These are phyloP conservation scores for Timema cristinae DNA, from an alignment of 2,888 invertebrate genomes.

Conservation along the genomic window DNA sequence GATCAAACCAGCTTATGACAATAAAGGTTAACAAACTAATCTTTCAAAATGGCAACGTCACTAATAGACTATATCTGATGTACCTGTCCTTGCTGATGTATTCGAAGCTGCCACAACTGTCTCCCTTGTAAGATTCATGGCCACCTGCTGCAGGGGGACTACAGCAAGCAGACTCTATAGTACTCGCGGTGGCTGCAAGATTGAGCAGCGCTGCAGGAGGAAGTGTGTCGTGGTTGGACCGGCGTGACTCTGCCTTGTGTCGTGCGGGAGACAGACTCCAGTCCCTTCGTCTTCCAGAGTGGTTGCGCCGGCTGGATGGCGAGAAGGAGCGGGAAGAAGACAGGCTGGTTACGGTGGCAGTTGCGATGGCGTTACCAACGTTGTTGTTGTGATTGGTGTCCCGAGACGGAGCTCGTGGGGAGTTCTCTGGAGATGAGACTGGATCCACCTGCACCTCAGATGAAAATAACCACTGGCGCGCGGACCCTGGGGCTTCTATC, in stretches of 20 bases:
- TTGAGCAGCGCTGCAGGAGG: conserved; percentile 58
- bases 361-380: conserved; percentile 27
- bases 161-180: conserved; percentile 48
- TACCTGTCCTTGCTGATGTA: conserved; percentile 46
- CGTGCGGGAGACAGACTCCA: conserved; percentile 26
- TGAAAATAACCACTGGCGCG: conserved; percentile 58
- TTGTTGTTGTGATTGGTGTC: conserved; percentile 31
- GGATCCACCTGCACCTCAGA: conserved; percentile 56
- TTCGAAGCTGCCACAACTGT: conserved; percentile 62
- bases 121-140: conserved; percentile 58
- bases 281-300: conserved; percentile 22
- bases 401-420: conserved; percentile 43
- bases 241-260: conserved; percentile 21
- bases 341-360: conserved; percentile 17
- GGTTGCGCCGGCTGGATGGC: conserved; percentile 36
- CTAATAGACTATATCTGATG: conserved; percentile 7
- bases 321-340: conserved; percentile 37
- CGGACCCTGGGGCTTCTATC: conserved; percentile 42
- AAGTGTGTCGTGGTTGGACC: conserved; percentile 34
- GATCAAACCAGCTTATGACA: no score
- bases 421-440: conserved; percentile 45
- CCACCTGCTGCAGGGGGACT: conserved; percentile 56
- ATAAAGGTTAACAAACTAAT: no score
- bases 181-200: conserved; percentile 47
- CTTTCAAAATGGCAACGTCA: no score